phyloP scores from a whole-genome alignment of 2,888 invertebrate genomes.

The Mechanitis messenoides region DNA sequence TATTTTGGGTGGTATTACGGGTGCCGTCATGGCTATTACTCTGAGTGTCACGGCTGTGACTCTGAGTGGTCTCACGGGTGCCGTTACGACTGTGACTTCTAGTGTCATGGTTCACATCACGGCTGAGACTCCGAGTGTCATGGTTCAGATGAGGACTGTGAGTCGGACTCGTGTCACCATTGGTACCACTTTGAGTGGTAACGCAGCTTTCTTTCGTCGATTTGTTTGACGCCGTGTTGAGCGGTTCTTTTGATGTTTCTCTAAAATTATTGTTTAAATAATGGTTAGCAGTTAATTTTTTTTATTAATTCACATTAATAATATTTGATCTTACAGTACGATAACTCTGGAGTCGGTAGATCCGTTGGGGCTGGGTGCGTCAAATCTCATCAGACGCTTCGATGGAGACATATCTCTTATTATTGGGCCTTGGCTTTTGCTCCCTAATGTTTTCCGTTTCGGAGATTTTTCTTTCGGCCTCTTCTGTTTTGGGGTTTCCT shows the following conservation, averaged over 20 bases:
- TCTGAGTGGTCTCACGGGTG: too few relatives aligned
- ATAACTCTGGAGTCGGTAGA: slow-evolving; percentile 56
- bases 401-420: slow-evolving; percentile 33
- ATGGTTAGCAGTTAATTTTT: background rate
- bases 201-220: background rate
- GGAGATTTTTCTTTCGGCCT: background rate
- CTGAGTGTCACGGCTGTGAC: slow-evolving; percentile 11
- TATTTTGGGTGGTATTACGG: slow-evolving; percentile 6
- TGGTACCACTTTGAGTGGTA: background rate
- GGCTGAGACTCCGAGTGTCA: background rate
- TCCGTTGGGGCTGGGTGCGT: slow-evolving; percentile 67
- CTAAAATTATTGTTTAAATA: slow-evolving; percentile 14
- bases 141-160: slow-evolving; percentile 9
- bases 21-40: slow-evolving; percentile 10
- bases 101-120: background rate
- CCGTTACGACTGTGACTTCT: background rate
- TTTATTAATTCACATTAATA: background rate
- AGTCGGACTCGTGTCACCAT: slow-evolving; percentile 3
- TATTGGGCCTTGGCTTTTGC: background rate
- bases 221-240: slow-evolving; percentile 3
- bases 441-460: background rate
- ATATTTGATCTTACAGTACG: slow-evolving; percentile 49
- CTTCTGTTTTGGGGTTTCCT: background rate
- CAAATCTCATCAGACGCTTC: slow-evolving; percentile 38
- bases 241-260: slow-evolving; percentile 15